Base-by-base conservation (phyloP, 2,113 vertebrate genomes). In the Cyprinodon tularosa region DNA sequence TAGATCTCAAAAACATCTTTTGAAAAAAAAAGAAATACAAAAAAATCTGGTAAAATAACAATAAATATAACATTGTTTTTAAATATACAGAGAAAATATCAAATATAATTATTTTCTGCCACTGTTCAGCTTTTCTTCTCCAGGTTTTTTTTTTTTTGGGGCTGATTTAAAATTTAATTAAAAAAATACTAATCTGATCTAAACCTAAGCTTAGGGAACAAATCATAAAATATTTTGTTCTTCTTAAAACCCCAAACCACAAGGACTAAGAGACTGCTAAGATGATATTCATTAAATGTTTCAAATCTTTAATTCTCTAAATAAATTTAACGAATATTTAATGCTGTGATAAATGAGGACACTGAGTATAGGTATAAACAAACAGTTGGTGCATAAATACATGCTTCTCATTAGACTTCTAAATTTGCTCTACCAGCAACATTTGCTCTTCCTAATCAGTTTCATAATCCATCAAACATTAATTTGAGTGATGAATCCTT, bases 1-100 rank as follows among this genome's bases (percentile, higher is more conserved):
- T 65, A 69, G 83, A 85, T 76, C 68, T 71, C 84, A 80, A 73
- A 69, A 79, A 62, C 72, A 45, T 86, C 67, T 81, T 77, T 62
- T 75, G 62, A 79, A 69, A 42, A 63, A 71, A 42, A 63, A 71
- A 71, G 12, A 60, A 80, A 72, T 71, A 45, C 47, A 66, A 77
- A 75, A 45, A 22, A 82, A 72, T 80, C 68, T 72, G n/a, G 76
- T 40, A 42, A 57, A 76, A 38, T 70, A 68, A 81, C 0, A 39
- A n/a, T 0, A 72, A 62, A 62, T 72, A 70, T 70, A 62, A 66
- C 85, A 68, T 17, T 62, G 22, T 76, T 66, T 80, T 72, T 60
- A 64, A 62, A 81, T 29, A 44, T 29, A 71, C 59, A 82, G 65
- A 71, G 73, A 66, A 11, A 44, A 12, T 13, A 29, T 69, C 50